A percentile compares a stretch with the other conserved stretches of the same genome.
phyloP scores from a whole-genome alignment of 2,797 vertebrate genomes.

The Bradypodion pumilum region DNA sequence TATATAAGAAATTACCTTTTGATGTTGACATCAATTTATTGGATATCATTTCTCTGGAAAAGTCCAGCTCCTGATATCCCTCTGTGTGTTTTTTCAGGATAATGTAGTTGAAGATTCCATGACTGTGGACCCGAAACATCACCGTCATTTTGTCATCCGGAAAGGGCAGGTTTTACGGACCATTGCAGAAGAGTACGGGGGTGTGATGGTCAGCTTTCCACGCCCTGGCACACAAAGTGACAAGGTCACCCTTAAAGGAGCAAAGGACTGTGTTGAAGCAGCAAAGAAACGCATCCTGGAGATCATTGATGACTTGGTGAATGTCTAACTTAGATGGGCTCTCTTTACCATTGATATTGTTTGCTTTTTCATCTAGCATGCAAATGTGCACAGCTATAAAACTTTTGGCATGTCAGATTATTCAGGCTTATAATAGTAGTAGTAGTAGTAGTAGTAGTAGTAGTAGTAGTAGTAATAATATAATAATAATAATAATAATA shows the following conservation, averaged over 20 bases:
- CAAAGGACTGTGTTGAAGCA: constrained; percentile 97
- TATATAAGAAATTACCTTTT: constrained; percentile 6
- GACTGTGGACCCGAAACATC: constrained; percentile 92
- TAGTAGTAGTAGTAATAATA: too few species aligned
- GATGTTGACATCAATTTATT: neutral
- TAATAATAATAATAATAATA: too few species aligned
- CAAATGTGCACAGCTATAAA: neutral
- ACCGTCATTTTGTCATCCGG: constrained; percentile 94
- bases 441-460: too few species aligned
- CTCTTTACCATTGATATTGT: neutral
- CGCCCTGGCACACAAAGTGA: constrained; percentile 92
- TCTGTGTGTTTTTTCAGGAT: constrained; percentile 79
- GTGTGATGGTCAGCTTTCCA: constrained; percentile 97
- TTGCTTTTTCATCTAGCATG: neutral
- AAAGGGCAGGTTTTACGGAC: constrained; percentile 94
- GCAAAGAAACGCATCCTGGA: constrained; percentile 97
- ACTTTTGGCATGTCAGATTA: too few species aligned
- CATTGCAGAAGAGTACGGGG: constrained; percentile 95
- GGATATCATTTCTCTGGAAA: neutral
- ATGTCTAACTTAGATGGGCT: constrained; percentile 26
- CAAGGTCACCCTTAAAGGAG: constrained; percentile 94
- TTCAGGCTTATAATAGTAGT: too few species aligned
- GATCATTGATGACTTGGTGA: constrained; percentile 94
- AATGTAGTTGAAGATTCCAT: constrained; percentile 93
- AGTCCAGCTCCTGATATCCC: neutral